These are phyloP conservation scores for Periophthalmus modestus DNA, from an alignment of 2,113 vertebrate species.

Conservation along the genomic window DNA sequence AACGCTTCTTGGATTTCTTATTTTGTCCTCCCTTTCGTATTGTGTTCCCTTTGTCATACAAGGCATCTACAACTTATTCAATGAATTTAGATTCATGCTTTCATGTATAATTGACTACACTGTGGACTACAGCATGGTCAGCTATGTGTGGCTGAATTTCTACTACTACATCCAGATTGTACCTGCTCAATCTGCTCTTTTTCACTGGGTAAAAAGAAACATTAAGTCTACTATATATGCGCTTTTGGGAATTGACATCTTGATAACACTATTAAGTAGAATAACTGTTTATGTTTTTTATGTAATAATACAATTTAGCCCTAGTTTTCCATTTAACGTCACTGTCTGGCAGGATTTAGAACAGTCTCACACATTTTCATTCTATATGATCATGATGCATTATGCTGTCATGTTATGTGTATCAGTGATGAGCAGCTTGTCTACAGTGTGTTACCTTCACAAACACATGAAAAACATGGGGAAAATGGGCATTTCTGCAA, in stretches of 20 bases:
- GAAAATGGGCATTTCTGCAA: background rate
- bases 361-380: accelerated
- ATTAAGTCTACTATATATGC: slow-evolving; percentile 36
- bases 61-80: background rate
- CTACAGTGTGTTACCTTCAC: slow-evolving; percentile 30
- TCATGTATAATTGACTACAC: accelerated
- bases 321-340: background rate
- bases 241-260: slow-evolving; percentile 1
- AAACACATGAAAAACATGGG: slow-evolving; percentile 39
- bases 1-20: slow-evolving; percentile 34
- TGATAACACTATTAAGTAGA: background rate
- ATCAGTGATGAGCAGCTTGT: slow-evolving; percentile 32
- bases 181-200: slow-evolving; percentile 9
- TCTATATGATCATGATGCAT: background rate
- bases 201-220: slow-evolving; percentile 54
- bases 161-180: slow-evolving; percentile 54
- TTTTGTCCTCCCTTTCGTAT: slow-evolving; percentile 26
- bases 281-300: background rate
- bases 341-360: background rate
- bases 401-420: slow-evolving; percentile 11
- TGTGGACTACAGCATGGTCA: slow-evolving; percentile 13
- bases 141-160: slow-evolving; percentile 48
- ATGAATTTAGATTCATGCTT: accelerated
- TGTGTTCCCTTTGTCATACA: background rate
- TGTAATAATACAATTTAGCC: background rate